Conservation (phyloP, 2,113 vertebrate species). For the Hydropotes inermis region DNA sequence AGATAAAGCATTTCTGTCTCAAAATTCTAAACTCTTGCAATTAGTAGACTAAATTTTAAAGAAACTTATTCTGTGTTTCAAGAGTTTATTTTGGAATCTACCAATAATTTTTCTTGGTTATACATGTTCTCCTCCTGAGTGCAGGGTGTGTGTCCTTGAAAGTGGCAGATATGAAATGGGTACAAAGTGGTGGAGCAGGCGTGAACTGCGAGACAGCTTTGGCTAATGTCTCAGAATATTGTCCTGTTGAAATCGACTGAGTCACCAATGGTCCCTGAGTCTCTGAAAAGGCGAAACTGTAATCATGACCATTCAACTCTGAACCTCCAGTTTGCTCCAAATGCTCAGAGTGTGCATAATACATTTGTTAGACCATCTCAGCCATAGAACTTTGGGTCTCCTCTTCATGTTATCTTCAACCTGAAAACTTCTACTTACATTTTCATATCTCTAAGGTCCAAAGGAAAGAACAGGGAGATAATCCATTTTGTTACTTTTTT, state of each 20-base stretch:
- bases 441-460: neutral
- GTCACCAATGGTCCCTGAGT: neutral
- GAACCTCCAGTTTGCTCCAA: neutral
- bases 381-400: neutral
- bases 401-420: neutral
- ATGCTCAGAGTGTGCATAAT: neutral
- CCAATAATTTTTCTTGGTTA: neutral
- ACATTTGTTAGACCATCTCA: neutral
- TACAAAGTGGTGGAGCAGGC: neutral
- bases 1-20: neutral
- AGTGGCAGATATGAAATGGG: neutral
- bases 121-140: neutral
- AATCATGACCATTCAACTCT: too few species aligned
- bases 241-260: too few species aligned
- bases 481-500: neutral
- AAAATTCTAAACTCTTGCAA: neutral
- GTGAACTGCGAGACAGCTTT: accelerated
- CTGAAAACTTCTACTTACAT: neutral
- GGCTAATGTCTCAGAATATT: neutral
- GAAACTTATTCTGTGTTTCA: neutral
- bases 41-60: neutral
- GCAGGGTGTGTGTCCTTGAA: neutral
- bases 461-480: neutral
- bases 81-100: neutral
- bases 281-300: neutral